Evolutionary conservation across 2,113 vertebrate species (phyloP).

Genomic region (Nothoprocta perdicaria): DNA sequence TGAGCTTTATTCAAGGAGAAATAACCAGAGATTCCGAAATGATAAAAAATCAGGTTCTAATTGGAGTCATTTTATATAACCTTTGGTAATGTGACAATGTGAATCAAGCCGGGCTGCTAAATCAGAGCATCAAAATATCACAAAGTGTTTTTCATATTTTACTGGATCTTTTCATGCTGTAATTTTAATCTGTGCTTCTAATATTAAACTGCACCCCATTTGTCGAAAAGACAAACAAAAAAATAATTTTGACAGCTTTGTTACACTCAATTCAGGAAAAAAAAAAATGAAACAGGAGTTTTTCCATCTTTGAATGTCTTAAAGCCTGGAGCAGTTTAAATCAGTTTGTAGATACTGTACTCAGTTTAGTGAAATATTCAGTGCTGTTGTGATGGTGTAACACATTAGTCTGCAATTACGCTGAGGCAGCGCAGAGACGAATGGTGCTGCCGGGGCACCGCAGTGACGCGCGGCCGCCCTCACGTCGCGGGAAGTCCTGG

Average conservation of each 20-base stretch:
- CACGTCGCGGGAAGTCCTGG: slow-evolving; percentile 69
- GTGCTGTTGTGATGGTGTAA: slow-evolving; percentile 70
- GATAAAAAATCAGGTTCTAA: background rate
- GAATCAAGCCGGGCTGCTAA: background rate
- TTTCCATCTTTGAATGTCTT: slow-evolving; percentile 52
- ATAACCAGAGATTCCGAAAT: background rate
- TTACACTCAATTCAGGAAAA: slow-evolving; percentile 12
- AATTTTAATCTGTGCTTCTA: background rate
- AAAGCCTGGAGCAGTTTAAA: slow-evolving; percentile 69
- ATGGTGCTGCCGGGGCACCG: slow-evolving; percentile 70
- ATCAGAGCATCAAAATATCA: background rate
- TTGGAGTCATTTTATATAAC: background rate
- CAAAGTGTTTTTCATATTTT: background rate
- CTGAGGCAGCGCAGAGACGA: slow-evolving; percentile 57
- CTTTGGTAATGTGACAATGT: background rate
- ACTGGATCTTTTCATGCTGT: background rate
- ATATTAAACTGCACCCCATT: background rate
- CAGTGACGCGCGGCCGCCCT: slow-evolving; percentile 72
- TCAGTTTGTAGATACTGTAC: slow-evolving; percentile 69
- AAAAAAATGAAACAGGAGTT: slow-evolving; percentile 10
- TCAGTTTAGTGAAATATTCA: slow-evolving; percentile 79
- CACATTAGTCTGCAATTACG: slow-evolving; percentile 76
- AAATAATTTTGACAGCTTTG: slow-evolving; percentile 18
- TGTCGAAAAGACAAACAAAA: background rate
- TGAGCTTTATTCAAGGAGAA: background rate